A percentile compares a stretch with the other conserved stretches of the same genome.
phyloP scores from a whole-genome alignment of 2,113 vertebrate genomes.

The Pardalotus punctatus region DNA sequence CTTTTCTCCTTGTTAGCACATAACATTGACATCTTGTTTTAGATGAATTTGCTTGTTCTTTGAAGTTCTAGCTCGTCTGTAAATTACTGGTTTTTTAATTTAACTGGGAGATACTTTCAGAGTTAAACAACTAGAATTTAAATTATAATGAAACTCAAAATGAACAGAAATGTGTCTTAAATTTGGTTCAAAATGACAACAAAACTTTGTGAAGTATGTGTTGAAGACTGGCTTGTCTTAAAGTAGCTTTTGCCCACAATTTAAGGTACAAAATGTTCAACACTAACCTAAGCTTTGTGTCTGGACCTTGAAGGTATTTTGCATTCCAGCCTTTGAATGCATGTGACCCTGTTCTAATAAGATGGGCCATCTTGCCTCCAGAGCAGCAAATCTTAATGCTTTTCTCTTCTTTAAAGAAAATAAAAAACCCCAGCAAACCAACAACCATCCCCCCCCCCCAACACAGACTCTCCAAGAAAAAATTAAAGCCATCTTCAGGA shows the following conservation, averaged over 20 bases:
- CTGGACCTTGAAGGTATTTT: not conserved
- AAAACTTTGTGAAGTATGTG: not conserved
- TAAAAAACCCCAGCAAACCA: not conserved
- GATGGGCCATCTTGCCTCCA: not conserved
- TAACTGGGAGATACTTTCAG: not conserved
- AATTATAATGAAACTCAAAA: not conserved
- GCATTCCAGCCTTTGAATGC: not conserved
- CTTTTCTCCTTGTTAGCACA: not conserved
- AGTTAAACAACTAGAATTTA: not conserved
- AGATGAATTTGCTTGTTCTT: not conserved
- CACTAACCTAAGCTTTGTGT: not conserved
- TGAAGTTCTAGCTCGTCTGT: not conserved
- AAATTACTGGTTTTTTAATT: rapidly evolving
- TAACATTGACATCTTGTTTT: not conserved
- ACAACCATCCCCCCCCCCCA: no score
- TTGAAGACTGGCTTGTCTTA: not conserved
- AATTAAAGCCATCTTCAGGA: not conserved
- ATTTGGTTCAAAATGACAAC: not conserved
- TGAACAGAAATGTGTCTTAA: not conserved
- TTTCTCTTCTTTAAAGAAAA: not conserved
- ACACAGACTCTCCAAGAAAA: not conserved
- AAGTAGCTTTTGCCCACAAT: not conserved
- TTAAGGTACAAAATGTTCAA: not conserved
- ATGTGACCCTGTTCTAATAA: not conserved
- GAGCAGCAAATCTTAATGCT: not conserved